These are phyloP conservation scores for Synanthedon formicaeformis DNA, from an alignment of 2,888 invertebrate genomes.

Conservation along the genomic window DNA sequence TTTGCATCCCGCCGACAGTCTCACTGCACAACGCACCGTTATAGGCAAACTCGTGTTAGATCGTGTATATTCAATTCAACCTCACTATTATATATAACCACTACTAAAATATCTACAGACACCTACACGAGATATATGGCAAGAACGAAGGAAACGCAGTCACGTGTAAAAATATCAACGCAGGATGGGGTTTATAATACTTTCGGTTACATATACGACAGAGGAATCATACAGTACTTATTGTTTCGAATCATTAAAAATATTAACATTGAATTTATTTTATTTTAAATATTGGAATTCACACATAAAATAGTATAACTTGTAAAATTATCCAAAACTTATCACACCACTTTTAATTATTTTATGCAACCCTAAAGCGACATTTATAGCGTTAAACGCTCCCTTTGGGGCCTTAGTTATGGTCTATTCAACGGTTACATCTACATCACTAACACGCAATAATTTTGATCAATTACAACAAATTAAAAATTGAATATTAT, in stretches of 20 bases:
- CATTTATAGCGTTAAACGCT: slow-evolving; percentile 68
- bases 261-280: slow-evolving; percentile 50
- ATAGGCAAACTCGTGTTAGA: slow-evolving; percentile 61
- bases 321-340: slow-evolving; percentile 72
- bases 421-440: slow-evolving; percentile 61
- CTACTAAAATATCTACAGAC: slow-evolving; percentile 58
- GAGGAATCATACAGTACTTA: neutral
- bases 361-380: slow-evolving; percentile 69
- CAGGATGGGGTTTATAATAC: slow-evolving; percentile 27
- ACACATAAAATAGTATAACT: slow-evolving; percentile 70
- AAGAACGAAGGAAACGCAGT: slow-evolving; percentile 64
- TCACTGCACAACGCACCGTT: slow-evolving; percentile 21
- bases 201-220: slow-evolving; percentile 13
- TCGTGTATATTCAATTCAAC: slow-evolving; percentile 62
- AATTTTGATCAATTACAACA: slow-evolving; percentile 70
- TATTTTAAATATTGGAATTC: slow-evolving; percentile 47
- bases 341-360: slow-evolving; percentile 67
- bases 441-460: slow-evolving; percentile 67
- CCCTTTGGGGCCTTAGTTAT: slow-evolving; percentile 65
- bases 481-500: slow-evolving; percentile 63
- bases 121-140: slow-evolving; percentile 65
- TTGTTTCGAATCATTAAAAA: slow-evolving; percentile 6
- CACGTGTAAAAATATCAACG: slow-evolving; percentile 11
- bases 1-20: slow-evolving; percentile 27
- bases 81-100: slow-evolving; percentile 44